A percentile compares a stretch with the other conserved stretches of the same genome.
Evolutionary conservation across 2,113 vertebrate genomes (phyloP).

Genomic region (Tachysurus fulvidraco): DNA sequence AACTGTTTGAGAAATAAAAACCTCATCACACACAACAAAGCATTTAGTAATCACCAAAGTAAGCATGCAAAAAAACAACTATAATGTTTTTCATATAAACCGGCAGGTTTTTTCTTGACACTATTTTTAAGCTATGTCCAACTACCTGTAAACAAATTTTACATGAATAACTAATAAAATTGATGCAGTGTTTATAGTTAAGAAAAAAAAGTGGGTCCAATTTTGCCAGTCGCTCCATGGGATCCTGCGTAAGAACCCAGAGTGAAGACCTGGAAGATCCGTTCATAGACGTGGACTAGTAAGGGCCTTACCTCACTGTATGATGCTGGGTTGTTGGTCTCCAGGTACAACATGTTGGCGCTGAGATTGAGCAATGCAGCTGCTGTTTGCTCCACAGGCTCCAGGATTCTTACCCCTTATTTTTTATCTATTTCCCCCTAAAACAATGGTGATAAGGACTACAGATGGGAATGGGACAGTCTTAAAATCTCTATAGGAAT

Average conservation of each 20-base stretch:
- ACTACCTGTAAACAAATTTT: not conserved
- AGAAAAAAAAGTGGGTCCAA: not conserved
- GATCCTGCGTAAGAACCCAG: constrained; percentile 34
- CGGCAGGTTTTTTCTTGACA: not conserved
- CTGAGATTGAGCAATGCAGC: constrained; percentile 93
- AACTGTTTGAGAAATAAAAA: constrained; percentile 7
- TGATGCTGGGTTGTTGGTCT: constrained; percentile 90
- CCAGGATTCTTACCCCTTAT: constrained; percentile 87
- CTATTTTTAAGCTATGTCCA: not conserved
- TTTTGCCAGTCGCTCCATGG: constrained; percentile 27
- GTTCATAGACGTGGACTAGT: not conserved
- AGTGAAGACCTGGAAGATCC: not conserved
- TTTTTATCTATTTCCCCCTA: constrained; percentile 78
- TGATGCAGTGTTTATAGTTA: not conserved
- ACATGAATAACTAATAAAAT: not conserved
- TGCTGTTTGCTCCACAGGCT: constrained; percentile 96
- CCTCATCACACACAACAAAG: constrained; percentile 36
- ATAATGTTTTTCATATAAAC: not conserved
- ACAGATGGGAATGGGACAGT: constrained; percentile 77
- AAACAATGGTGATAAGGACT: constrained; percentile 68
- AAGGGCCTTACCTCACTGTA: constrained; percentile 93
- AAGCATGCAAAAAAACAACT: not conserved
- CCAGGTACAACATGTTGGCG: constrained; percentile 99
- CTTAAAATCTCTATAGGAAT: constrained; percentile 83
- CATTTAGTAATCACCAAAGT: not conserved